phyloP scores from a whole-genome alignment of 2,113 vertebrate genomes.

The Elaphurus davidianus region DNA sequence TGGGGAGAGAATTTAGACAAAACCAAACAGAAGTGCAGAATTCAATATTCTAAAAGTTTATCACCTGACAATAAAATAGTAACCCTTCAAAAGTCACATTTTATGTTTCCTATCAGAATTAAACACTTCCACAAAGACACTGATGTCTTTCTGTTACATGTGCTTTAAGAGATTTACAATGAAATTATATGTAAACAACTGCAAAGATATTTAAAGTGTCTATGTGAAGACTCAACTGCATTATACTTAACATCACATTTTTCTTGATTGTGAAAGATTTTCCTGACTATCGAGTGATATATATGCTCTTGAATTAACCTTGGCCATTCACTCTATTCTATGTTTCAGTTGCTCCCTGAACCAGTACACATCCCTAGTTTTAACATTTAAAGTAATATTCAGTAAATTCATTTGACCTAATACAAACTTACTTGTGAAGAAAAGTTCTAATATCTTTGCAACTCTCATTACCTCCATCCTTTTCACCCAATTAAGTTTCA shows the following conservation, averaged over 20 bases:
- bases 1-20: not conserved
- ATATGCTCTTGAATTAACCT: not conserved
- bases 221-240: not conserved
- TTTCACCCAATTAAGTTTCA: not conserved
- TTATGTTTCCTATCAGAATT: not conserved
- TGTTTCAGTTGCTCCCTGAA: not conserved
- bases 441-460: not conserved
- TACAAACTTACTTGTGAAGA: not conserved
- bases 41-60: not conserved
- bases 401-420: not conserved
- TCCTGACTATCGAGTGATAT: not conserved
- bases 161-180: conserved; percentile 6
- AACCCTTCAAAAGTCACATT: not conserved
- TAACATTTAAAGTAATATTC: not conserved
- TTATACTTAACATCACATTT: not conserved
- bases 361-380: not conserved
- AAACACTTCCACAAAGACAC: not conserved
- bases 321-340: not conserved
- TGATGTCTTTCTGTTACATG: not conserved
- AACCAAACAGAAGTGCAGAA: not conserved
- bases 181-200: not conserved
- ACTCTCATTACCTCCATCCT: not conserved
- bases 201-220: not conserved
- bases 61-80: conserved; percentile 23
- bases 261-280: not conserved